These are phyloP conservation scores for Sminthurides bifidus DNA, from an alignment of 1,140 invertebrate genomes.

Conservation along the genomic window DNA sequence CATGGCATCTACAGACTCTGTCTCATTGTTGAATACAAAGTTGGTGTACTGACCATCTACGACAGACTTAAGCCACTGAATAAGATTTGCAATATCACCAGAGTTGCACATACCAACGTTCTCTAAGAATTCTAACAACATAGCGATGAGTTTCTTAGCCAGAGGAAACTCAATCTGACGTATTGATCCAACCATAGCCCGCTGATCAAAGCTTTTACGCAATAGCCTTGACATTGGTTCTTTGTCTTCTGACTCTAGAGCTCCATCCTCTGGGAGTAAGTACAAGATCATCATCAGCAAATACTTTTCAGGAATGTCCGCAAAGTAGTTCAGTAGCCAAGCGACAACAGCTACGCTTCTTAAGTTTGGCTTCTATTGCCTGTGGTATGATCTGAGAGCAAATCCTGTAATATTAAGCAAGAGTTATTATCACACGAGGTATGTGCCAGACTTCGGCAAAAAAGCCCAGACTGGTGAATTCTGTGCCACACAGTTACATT, in stretches of 20 bases:
- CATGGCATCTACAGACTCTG: conserved; percentile 10
- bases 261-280: conserved; percentile 2
- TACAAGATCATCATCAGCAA: conserved; percentile 10
- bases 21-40: conserved; percentile 25
- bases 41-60: conserved; percentile 25
- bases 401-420: conserved; percentile 17
- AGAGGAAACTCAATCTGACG: conserved; percentile 5
- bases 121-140: too few relatives aligned
- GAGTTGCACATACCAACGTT: too few relatives aligned
- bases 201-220: conserved; percentile 12
- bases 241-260: not conserved
- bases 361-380: conserved; percentile 13
- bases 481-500: too few relatives aligned
- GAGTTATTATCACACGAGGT: too few relatives aligned
- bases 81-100: not conserved
- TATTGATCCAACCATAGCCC: conserved; percentile 5
- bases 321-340: conserved; percentile 24
- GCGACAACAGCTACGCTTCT: conserved; percentile 10
- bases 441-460: too few relatives aligned
- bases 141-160: conserved; percentile 8
- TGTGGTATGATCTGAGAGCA: conserved; percentile 23
- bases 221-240: too few relatives aligned
- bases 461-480: too few relatives aligned
- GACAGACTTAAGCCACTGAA: conserved; percentile 18
- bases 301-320: conserved; percentile 24